Evolutionary conservation across 2,113 vertebrate genomes (phyloP).

Genomic region (Clarias gariepinus): DNA sequence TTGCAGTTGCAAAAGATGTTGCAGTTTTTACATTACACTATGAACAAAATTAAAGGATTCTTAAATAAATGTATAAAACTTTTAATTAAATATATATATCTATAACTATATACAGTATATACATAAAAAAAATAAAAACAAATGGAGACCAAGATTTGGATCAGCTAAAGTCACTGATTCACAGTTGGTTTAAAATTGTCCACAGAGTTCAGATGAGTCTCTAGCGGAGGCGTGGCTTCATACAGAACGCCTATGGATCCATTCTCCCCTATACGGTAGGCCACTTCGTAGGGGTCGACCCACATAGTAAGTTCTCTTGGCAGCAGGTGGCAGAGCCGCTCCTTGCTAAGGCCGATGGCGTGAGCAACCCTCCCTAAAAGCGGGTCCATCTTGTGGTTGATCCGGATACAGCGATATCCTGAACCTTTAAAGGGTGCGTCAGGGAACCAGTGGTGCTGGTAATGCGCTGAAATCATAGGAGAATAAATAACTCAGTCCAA

Average conservation of each 20-base stretch:
- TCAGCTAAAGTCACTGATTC: slow-evolving; percentile 62
- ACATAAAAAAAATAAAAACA: too few species aligned
- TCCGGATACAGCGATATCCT: slow-evolving; percentile 77
- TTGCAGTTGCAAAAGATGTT: too few species aligned
- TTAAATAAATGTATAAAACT: too few species aligned
- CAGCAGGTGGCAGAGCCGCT: slow-evolving; percentile 73
- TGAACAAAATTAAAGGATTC: too few species aligned
- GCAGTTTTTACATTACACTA: too few species aligned
- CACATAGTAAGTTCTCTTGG: slow-evolving; percentile 78
- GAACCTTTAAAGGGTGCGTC: slow-evolving; percentile 73
- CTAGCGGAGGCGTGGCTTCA: slow-evolving; percentile 61
- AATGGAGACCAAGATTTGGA: slow-evolving; percentile 64
- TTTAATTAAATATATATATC: too few species aligned
- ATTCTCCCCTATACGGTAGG: slow-evolving; percentile 77
- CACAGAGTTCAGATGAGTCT: slow-evolving; percentile 44
- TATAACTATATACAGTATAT: too few species aligned
- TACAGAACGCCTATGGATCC: slow-evolving; percentile 79
- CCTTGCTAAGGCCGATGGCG: slow-evolving; percentile 70
- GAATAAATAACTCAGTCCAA: background rate
- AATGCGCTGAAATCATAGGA: slow-evolving; percentile 68
- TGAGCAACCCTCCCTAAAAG: slow-evolving; percentile 73
- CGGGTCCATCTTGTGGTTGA: slow-evolving; percentile 81
- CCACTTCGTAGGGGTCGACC: slow-evolving; percentile 79
- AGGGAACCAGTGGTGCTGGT: slow-evolving; percentile 78
- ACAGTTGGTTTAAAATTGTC: slow-evolving; percentile 70